phyloP scores from a whole-genome alignment of 1,140 invertebrate genomes.

The Drosophila pachea region DNA sequence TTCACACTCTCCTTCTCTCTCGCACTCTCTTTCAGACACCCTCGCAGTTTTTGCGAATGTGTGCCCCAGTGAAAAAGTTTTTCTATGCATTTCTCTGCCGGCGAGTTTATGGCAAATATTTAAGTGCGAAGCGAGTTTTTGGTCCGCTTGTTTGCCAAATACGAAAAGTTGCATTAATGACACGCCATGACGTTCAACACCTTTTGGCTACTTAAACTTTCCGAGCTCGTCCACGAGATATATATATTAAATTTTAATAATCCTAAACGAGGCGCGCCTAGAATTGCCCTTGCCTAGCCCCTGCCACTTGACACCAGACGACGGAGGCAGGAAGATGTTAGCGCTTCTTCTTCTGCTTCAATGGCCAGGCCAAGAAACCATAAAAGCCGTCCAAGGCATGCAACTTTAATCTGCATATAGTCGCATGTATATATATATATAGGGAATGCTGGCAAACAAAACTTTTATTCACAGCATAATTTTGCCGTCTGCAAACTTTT shows the following conservation, averaged over 20 bases:
- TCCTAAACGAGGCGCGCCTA: constrained; percentile 24
- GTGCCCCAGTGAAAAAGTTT: constrained; percentile 53
- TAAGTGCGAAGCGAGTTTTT: constrained; percentile 50
- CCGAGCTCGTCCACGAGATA: constrained; percentile 10
- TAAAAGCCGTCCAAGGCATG: constrained; percentile 28
- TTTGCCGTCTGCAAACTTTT: constrained; percentile 63
- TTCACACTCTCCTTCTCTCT: not conserved
- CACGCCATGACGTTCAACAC: constrained; percentile 36
- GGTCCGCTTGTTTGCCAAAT: constrained; percentile 35
- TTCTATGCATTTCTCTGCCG: constrained; percentile 37
- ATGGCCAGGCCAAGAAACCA: constrained; percentile 35
- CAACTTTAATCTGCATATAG: constrained; percentile 53
- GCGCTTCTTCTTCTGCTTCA: constrained; percentile 9
- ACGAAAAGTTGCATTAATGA: constrained; percentile 46
- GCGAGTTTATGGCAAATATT: constrained; percentile 64
- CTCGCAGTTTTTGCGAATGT: constrained; percentile 6
- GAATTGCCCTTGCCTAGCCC: constrained; percentile 6
- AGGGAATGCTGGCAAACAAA: constrained; percentile 25
- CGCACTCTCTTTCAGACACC: not conserved
- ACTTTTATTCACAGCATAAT: constrained; percentile 59
- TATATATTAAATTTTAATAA: constrained; percentile 47
- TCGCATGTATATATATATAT: constrained; percentile 8
- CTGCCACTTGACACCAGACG: constrained; percentile 34
- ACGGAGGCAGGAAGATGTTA: constrained; percentile 18
- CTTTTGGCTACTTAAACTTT: constrained; percentile 40